These are phyloP conservation scores for Callimorpha dominula DNA, from an alignment of 2,888 invertebrate genomes.

Conservation along the genomic window DNA sequence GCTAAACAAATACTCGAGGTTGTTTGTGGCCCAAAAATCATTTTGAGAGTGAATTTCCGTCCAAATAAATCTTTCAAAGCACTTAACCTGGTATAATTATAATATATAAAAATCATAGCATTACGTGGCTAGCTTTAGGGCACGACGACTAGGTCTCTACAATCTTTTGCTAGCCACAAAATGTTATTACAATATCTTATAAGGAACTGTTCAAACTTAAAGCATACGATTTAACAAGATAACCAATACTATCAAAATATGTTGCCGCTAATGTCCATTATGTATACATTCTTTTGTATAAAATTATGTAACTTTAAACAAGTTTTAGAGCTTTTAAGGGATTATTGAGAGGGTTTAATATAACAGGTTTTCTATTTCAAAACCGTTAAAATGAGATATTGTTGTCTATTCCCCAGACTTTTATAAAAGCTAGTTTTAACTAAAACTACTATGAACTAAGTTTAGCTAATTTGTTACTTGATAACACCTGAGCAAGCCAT, in stretches of 20 bases:
- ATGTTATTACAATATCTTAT: conserved; percentile 1
- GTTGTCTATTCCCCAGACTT: background rate
- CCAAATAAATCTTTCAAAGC: too few species aligned
- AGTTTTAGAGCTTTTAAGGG: conserved; percentile 21
- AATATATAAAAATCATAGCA: background rate
- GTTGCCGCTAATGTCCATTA: background rate
- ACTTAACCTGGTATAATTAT: too few species aligned
- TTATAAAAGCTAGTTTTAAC: conserved; percentile 2
- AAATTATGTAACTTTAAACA: conserved; percentile 12
- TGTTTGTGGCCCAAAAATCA: too few species aligned
- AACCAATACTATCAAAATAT: conserved; percentile 6
- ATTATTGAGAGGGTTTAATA: conserved; percentile 22
- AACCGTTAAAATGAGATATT: conserved; percentile 30
- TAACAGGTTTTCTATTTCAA: conserved; percentile 19
- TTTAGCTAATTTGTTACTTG: background rate
- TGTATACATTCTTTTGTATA: conserved; percentile 3
- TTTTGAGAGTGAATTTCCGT: too few species aligned
- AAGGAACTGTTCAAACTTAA: conserved; percentile 2
- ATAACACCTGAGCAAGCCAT: background rate
- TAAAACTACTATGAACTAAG: background rate
- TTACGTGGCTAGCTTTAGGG: background rate
- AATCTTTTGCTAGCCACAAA: background rate
- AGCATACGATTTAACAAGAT: conserved; percentile 8
- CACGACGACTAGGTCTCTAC: background rate
- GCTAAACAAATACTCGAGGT: too few species aligned